Base-by-base conservation (phyloP, 2,113 vertebrate species). In the Zootoca vivipara region DNA sequence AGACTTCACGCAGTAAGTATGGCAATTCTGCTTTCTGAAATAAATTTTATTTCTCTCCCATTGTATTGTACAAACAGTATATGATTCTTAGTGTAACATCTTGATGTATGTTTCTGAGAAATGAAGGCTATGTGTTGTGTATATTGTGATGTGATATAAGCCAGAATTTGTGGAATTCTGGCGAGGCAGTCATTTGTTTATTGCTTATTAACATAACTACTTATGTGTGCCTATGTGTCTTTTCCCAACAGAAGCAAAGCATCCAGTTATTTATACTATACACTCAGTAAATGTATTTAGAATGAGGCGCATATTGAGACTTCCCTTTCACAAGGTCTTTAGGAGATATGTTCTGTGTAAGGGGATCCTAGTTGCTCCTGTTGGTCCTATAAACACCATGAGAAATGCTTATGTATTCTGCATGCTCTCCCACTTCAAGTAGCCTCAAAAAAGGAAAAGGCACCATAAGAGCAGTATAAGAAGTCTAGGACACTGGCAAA, bases 1-100 rank as follows among this genome's bases (percentile, higher is more conserved):
- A 97, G 98, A 92, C 97, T 98, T 94, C 98, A 98, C 86, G 95
- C 97, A 86, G 98, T 98, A 97, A 98, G 97, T 97, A 96, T 89
- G 90, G 83, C 33, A 1, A 38, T 3, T 26, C 40, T 67, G 65
- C 8, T 83, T 62, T 9, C 86, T 16, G 28, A 26, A 79, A 87
- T 83, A 92, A 12, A 58, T 38, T 38, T 38, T 38, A 6, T 65
- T 28, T 28, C 52, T 74, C 7, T 85, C 40, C 35, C 24, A 28
- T 42, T 16, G 52, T 75, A 24, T 40, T 35, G 69, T 70, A 30
- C 9, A n/a, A n/a, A 72, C 4, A 35, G 16, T 9, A 52, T 62
- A 30, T 65, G 10, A 67, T 70, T 70, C 18, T 64, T 20, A 22
- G 33, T 20, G 35, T 13, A 42, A 22, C 35, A 33, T n/a, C 62